Base-by-base conservation (phyloP, 2,888 invertebrate genomes). In the Oscheius sp. region DNA sequence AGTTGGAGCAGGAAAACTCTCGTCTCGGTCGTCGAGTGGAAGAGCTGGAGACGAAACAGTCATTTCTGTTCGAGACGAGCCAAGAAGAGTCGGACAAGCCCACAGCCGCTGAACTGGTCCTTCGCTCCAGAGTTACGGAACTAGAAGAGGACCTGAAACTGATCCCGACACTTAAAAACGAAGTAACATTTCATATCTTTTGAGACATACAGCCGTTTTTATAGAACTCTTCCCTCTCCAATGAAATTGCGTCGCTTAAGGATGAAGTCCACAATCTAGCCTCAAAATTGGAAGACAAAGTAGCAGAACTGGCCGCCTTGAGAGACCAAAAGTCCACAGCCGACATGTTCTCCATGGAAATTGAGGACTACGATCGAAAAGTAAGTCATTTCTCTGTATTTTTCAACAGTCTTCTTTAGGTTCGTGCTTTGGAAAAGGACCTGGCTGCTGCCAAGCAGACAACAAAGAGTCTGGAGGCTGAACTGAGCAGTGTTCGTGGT, bases 331-430 rank as follows among this genome's bases (percentile, higher is more conserved):
- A 70, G 32, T 58, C 71, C 10, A 73, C 68, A 1, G 74, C 73
- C 1, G 74, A 73, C 48, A 75, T 81, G 66, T 73, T 81, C 21
- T 76, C 77, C 2, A 60, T 83, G 58, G 83, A 83, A 72, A 72
- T 83, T 51, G 66, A 66, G 13, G 83, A 83, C 55, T 83, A 84
- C 57, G 84, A 80, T 47, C 77, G 53, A 50, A 75, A 74, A 48
- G 74, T 74, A 4, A 11, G 55, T 4, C 11, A 37, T 2, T 53
- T 68, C 65, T 33, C 32, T 7, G 1, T 32, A 10, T 37, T 70
- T 68, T 53, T 63, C 29, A 42, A 65, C 37, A 21, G 32, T 47
- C 29, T 53, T 57, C 58, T 58, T 13, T 29, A 74, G 74, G 74
- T 74, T 60, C 32, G 57, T 11, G n/a, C 29, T 21, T 60, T 74